A percentile compares a stretch with the other conserved stretches of the same genome.
phyloP scores from a whole-genome alignment of 2,888 invertebrate genomes.

The Plemyria rubiginata region DNA sequence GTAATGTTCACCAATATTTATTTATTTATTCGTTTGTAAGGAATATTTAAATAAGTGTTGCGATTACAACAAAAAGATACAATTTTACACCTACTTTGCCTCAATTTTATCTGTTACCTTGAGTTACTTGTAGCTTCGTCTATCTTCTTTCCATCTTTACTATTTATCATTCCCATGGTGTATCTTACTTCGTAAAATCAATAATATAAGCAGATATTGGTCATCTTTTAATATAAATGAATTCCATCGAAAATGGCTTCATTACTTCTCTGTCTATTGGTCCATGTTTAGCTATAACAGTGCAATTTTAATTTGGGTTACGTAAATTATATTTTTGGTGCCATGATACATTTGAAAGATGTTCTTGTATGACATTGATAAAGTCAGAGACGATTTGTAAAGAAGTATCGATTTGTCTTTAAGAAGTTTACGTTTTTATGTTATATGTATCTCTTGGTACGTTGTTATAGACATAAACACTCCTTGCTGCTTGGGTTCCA shows the following conservation, averaged over 20 bases:
- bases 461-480: too few relatives aligned
- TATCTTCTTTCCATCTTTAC: slow-evolving; percentile 57
- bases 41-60: too few relatives aligned
- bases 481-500: too few relatives aligned
- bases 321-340: slow-evolving; percentile 7
- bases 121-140: slow-evolving; percentile 70
- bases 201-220: background rate
- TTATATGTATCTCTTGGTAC: background rate
- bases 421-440: background rate
- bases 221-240: slow-evolving; percentile 14
- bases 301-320: slow-evolving; percentile 5
- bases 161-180: slow-evolving; percentile 59
- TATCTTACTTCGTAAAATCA: background rate
- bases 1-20: too few relatives aligned
- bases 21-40: too few relatives aligned
- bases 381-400: background rate
- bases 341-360: slow-evolving; percentile 12
- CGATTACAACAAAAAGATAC: too few relatives aligned
- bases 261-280: slow-evolving; percentile 11
- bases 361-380: slow-evolving; percentile 10
- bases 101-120: slow-evolving; percentile 50
- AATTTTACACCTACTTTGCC: too few relatives aligned
- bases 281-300: slow-evolving; percentile 2
- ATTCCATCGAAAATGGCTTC: slow-evolving; percentile 16
- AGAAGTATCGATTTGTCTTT: background rate